phyloP scores from a whole-genome alignment of 1,140 invertebrate species.

The Leucophenga varia region DNA sequence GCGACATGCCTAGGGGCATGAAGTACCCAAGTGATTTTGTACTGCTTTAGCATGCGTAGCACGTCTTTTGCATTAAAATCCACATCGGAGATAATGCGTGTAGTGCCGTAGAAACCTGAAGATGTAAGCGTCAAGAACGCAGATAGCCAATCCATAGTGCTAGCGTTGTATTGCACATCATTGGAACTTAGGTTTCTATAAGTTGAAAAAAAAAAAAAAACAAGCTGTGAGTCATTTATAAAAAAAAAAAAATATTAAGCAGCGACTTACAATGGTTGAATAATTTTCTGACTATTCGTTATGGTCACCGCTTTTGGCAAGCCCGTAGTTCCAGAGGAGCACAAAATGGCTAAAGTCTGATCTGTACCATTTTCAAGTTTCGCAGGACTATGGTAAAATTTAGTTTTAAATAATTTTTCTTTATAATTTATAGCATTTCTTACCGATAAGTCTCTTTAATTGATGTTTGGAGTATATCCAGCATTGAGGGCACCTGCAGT shows the following conservation, averaged over 20 bases:
- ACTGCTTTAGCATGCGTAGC: conserved; percentile 10
- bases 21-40: conserved; percentile 18
- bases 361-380: conserved; percentile 17
- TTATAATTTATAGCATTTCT: not conserved
- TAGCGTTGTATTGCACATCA: conserved; percentile 25
- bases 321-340: conserved; percentile 74
- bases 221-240: too few relatives aligned
- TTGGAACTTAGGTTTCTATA: conserved; percentile 21
- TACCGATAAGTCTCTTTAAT: conserved; percentile 10
- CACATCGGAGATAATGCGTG: conserved; percentile 20
- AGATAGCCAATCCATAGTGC: conserved; percentile 27
- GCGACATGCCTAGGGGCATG: conserved; percentile 35
- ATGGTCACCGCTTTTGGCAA: conserved; percentile 74
- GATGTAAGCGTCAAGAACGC: conserved; percentile 22
- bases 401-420: not conserved
- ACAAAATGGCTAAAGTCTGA: conserved; percentile 46
- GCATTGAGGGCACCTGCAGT: conserved; percentile 4
- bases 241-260: not conserved
- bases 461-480: conserved; percentile 12
- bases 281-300: conserved; percentile 50
- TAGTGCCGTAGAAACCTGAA: conserved; percentile 15
- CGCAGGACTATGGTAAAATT: conserved; percentile 17
- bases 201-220: not conserved
- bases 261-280: conserved; percentile 14
- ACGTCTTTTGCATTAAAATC: conserved; percentile 14